Base-by-base conservation (phyloP, 2,797 vertebrate species). In the Cyclopterus lumpus region DNA sequence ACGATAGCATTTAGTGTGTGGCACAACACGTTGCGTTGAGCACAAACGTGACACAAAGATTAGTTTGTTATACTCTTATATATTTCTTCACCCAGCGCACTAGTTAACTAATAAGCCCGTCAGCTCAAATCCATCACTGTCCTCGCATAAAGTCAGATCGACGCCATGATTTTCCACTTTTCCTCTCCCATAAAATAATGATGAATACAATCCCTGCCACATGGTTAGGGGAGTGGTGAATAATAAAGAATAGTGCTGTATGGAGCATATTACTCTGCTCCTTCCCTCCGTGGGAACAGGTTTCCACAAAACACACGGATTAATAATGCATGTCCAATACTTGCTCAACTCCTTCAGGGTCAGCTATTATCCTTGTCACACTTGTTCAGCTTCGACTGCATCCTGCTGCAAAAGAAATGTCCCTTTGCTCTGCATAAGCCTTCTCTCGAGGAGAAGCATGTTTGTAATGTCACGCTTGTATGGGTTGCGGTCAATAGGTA, bases 301-400 rank as follows among this genome's bases (percentile, higher is more conserved):
- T 89, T 86, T 89, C 81, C 84, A 88, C 87, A 84, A 92, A 91
- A 80, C 73, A 80, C 51, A 55, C 63, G 66, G 81, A 89, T 93
- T 86, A 91, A 91, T 91, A 92, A 90, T 89, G 85, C 74, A 93
- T 91, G 83, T 82, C 44, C 80, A 84, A 82, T 88, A 75, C 83
- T 85, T 80, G 75, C 86, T 84, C 71, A 72, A 69, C 81, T 86
- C 82, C 84, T 89, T 81, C 82, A 85, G 81, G 87, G 87, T 88
- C 83, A 80, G 62, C 80, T 77, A 77, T 90, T 82, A 86, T 87
- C 79, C 80, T 57, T 26, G 74, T 81, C 22, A 70, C 63, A 51
- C 64, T 64, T 67, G 54, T 26, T 48, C 59, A 55, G 78, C 76
- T 75, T 67, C 59, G 69, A 73, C 80, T 80, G 68, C 58, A 62